Evolutionary conservation across 1,140 invertebrate genomes (phyloP), one percentile per base, ranked within the genome.

Genomic region (Helicoverpa zea): DNA sequence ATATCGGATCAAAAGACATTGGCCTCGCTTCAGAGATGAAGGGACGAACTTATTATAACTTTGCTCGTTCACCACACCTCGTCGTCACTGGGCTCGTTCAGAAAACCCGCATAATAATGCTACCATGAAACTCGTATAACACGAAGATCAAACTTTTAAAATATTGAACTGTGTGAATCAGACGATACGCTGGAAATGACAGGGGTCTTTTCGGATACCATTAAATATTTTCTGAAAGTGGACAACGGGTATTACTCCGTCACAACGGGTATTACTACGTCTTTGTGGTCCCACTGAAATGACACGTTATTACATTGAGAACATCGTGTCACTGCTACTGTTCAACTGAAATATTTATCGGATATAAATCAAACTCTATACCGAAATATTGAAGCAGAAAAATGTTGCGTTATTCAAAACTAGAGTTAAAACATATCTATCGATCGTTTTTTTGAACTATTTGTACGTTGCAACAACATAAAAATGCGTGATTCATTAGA

Each of bases 41-140:
- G 86, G 89, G 86, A 85, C 84, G 81, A 92, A 93, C 84, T 94
- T 93, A 94, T 92, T 90, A 93, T 93, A 93, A 94, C 89, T 94
- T 94, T 87, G 87, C 88, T 90, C 88, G 87, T 91, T 90, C 87
- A 81, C 87, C 86, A 86, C 87, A 91, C 89, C 90, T 92, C 90
- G 85, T 82, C 83, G 86, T 85, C 84, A 85, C 84, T 49, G 81
- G 84, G 70, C 78, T 83, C 79, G 79, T 87, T 90, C 84, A 81
- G 86, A 90, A 52, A 89, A 88, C 89, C 90, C 88, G 87, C 87
- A 92, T 88, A 87, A 91, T 92, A 92, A 88, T 83, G 81, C 82
- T 76, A 82, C 80, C 89, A 89, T 82, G 76, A 87, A 90, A 87
- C 85, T 90, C 84, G 79, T 84, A 89, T 88, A 89, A 90, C 61